Evolutionary conservation across 1,140 invertebrate genomes (phyloP), one percentile per base, ranked within the genome.

Genomic region (Agrypnia vestita): DNA sequence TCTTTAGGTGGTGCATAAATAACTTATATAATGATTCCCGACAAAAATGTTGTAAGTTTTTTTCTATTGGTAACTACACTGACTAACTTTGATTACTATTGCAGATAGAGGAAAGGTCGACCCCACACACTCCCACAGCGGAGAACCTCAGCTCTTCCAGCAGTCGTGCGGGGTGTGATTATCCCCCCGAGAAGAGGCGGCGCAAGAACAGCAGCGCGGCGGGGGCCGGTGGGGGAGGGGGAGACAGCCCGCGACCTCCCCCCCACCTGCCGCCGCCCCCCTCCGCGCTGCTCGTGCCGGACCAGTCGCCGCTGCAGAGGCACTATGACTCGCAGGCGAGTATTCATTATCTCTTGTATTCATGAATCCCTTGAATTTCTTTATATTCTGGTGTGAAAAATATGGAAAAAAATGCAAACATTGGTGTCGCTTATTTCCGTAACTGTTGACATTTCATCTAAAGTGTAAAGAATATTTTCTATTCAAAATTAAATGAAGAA

Each of bases 31-130:
- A 35, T 35, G 6, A 35, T 35, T 35, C 25, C 25, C 6, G 25
- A 35, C 1, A 35, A 35, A 3, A 35, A 35, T 35, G 25, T 35
- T 3, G 6, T 35, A 3, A 35, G 25, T 35, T 35, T 6, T 35
- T 35, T 1, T 1, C 1, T 3, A 35, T 35, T 35, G 25, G 25
- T 3, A 1, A 35, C 1, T 35, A 6, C 25, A 35, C 1, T 35
- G 25, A 35, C 1, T 35, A 35, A 35, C 25, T 35, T n/a, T 35
- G 25, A 3, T 35, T 3, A 35, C 6, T 35, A 6, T 35, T 81
- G 11, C 83, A 89, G 88, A 85, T 86, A 74, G 89, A 90, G 78
- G 89, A 87, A 72, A 85, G 88, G 19, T 87, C 87, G 51, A 89
- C 89, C 62, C 88, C 89, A 56, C 67, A 76, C 12, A 86, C 86